Conservation (phyloP, 2,113 vertebrate genomes). For the Silurus glanis region DNA sequence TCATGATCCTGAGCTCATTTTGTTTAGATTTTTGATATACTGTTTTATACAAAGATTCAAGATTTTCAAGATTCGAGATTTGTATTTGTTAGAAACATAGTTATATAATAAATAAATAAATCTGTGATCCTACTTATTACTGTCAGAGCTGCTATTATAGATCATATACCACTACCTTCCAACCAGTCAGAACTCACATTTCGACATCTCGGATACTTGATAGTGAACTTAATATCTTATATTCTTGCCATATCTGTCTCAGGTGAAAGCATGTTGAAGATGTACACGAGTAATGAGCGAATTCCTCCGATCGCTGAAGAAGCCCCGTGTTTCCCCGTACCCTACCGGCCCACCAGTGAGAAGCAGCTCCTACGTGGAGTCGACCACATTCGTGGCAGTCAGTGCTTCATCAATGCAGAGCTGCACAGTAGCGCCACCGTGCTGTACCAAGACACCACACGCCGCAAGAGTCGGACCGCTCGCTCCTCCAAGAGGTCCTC, state of each 20-base stretch:
- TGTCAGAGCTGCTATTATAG: neutral
- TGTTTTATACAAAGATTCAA: too few species aligned
- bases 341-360: conserved; percentile 72
- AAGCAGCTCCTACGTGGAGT: conserved; percentile 80
- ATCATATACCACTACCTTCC: neutral
- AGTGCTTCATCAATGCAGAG: conserved; percentile 79
- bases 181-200: neutral
- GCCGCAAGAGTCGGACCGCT: conserved; percentile 67
- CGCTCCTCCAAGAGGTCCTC: conserved; percentile 63
- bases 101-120: neutral
- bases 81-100: too few species aligned
- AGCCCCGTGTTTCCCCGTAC: conserved; percentile 66
- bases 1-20: too few species aligned
- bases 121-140: neutral
- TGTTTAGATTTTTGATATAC: too few species aligned
- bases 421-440: conserved; percentile 87
- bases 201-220: neutral
- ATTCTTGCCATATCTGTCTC: conserved; percentile 36
- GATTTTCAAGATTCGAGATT: too few species aligned
- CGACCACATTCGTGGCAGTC: conserved; percentile 88
- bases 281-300: conserved; percentile 91
- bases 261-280: conserved; percentile 81
- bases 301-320: conserved; percentile 87
- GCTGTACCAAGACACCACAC: conserved; percentile 81
- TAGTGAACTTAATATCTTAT: neutral